phyloP scores from a whole-genome alignment of 1,140 invertebrate genomes.

The Ridgeia piscesae region DNA sequence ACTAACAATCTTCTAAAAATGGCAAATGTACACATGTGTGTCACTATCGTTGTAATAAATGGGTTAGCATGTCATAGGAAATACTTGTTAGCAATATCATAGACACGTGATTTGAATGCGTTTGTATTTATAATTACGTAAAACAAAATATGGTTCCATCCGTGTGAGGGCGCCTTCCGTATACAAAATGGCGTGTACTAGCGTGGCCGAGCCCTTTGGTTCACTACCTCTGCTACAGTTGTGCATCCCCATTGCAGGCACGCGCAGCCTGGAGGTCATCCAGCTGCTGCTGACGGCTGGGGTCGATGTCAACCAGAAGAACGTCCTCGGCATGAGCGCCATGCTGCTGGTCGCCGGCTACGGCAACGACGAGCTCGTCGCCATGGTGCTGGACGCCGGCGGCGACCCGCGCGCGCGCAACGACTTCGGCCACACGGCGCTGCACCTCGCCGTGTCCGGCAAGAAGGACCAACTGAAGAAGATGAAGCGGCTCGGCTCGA shows the following conservation, averaged over 20 bases:
- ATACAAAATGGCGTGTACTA: too few relatives aligned
- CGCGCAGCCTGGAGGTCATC: slow-evolving; percentile 27
- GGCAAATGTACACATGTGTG: too few relatives aligned
- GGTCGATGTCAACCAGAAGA: slow-evolving; percentile 31
- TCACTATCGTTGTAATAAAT: too few relatives aligned
- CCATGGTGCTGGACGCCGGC: slow-evolving; percentile 30
- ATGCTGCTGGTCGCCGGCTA: slow-evolving; percentile 31
- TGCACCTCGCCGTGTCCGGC: slow-evolving; percentile 29
- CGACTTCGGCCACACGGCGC: slow-evolving; percentile 30
- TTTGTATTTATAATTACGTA: too few relatives aligned
- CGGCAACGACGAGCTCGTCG: slow-evolving; percentile 27
- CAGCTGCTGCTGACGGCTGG: slow-evolving; percentile 21
- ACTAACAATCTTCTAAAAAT: too few relatives aligned
- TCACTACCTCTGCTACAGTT: too few relatives aligned
- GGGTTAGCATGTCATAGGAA: too few relatives aligned
- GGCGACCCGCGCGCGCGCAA: slow-evolving; percentile 27
- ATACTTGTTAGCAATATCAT: too few relatives aligned
- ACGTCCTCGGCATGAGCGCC: slow-evolving; percentile 32
- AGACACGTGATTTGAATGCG: too few relatives aligned
- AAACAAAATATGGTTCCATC: too few relatives aligned
- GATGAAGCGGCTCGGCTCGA: slow-evolving; percentile 16
- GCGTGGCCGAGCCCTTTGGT: too few relatives aligned
- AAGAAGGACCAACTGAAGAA: slow-evolving; percentile 28
- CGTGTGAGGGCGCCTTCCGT: too few relatives aligned
- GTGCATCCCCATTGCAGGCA: slow-evolving; percentile 19